Conservation (phyloP, 2,888 invertebrate species). For the Steinernema carpocapsae region DNA sequence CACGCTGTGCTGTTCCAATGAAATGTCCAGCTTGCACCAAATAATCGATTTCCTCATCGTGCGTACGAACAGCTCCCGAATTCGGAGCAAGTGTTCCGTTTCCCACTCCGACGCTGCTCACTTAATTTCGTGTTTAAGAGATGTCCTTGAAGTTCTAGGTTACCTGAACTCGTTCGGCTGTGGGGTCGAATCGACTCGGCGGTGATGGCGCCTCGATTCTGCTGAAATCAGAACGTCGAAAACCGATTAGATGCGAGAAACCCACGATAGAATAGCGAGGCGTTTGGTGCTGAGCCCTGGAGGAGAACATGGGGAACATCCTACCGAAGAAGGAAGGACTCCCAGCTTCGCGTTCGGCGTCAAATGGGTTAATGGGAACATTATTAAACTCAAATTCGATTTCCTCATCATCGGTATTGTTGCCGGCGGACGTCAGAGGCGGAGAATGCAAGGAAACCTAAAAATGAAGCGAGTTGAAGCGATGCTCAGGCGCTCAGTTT, state of each 20-base stretch:
- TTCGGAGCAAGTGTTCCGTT: neutral
- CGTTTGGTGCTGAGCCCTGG: neutral
- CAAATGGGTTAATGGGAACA: slow-evolving; percentile 12
- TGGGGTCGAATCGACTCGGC: neutral
- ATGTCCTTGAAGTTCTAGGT: neutral
- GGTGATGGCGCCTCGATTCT: slow-evolving; percentile 10
- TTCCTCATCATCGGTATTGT: neutral
- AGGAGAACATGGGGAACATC: neutral
- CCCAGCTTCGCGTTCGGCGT: neutral
- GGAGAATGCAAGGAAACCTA: slow-evolving; percentile 19
- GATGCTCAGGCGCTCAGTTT: neutral
- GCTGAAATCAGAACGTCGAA: slow-evolving; percentile 3
- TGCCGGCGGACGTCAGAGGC: neutral
- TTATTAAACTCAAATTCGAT: neutral
- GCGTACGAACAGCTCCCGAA: neutral
- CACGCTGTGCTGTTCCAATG: slow-evolving; percentile 74
- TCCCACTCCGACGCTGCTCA: neutral
- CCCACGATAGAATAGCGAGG: slow-evolving; percentile 20
- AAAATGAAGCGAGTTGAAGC: neutral
- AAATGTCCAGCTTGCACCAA: slow-evolving; percentile 36
- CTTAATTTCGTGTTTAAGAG: neutral
- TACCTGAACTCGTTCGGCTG: slow-evolving; percentile 24
- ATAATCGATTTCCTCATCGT: slow-evolving; percentile 36
- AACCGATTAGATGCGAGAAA: neutral
- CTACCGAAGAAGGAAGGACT: slow-evolving; percentile 8